Percentiles rank a stretch among this genome's conserved stretches.
Conservation (phyloP, 2,888 invertebrate species). For the Cantharis flavilabris region DNA sequence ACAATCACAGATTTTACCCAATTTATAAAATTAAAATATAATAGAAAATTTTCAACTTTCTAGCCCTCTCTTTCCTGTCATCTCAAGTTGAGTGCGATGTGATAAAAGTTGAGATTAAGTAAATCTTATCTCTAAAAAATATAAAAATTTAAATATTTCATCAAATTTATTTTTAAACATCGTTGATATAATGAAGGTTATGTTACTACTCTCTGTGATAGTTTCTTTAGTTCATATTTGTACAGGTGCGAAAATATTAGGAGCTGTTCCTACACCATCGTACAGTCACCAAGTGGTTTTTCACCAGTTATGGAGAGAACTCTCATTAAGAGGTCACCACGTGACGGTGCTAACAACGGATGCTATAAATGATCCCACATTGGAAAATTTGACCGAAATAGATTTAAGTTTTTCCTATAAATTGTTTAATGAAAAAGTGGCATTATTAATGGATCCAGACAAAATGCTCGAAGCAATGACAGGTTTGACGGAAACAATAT, state of each 20-base stretch:
- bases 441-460: background rate
- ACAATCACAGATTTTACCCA: background rate
- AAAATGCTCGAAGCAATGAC: background rate
- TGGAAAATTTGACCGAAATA: constrained; percentile 53
- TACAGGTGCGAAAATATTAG: constrained; percentile 48
- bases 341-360: constrained; percentile 55
- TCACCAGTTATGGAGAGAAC: constrained; percentile 53
- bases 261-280: constrained; percentile 53
- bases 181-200: background rate
- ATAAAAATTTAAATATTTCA: background rate
- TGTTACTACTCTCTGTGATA: background rate
- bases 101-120: background rate
- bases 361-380: constrained; percentile 51
- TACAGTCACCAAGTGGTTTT: constrained; percentile 58
- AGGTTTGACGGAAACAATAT: background rate
- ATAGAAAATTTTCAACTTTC: too few relatives aligned
- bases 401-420: constrained; percentile 49
- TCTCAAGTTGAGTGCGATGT: background rate
- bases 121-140: background rate
- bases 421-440: background rate
- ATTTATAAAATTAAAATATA: too few relatives aligned
- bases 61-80: too few relatives aligned
- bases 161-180: background rate
- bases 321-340: constrained; percentile 57
- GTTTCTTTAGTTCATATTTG: background rate